phyloP scores from a whole-genome alignment of 1,140 invertebrate species.

The Diuraphis noxia region DNA sequence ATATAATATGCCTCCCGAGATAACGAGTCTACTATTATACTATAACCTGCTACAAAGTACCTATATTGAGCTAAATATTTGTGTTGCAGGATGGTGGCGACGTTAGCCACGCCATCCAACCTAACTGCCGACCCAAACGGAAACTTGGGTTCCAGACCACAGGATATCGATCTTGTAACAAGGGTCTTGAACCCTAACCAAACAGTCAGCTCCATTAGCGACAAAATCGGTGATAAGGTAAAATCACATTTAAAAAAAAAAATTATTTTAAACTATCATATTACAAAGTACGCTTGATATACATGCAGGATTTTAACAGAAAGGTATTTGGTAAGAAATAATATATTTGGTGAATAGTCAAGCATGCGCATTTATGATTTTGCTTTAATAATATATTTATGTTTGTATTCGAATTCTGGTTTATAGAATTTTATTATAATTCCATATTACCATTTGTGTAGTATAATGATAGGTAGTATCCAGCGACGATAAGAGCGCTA shows the following conservation, averaged over 20 bases:
- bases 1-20: background rate
- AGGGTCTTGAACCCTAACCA: slow-evolving; percentile 27
- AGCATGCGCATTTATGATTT: background rate
- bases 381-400: too few relatives aligned
- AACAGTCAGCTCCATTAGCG: slow-evolving; percentile 43
- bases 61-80: background rate
- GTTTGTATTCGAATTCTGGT: too few relatives aligned
- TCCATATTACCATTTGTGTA: too few relatives aligned
- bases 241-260: background rate
- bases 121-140: slow-evolving; percentile 41
- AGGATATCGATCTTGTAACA: slow-evolving; percentile 16
- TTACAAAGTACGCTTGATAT: background rate
- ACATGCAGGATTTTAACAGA: background rate
- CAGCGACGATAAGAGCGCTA: too few relatives aligned
- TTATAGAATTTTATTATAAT: too few relatives aligned
- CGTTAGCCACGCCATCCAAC: slow-evolving; percentile 20
- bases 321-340: background rate
- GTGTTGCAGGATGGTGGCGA: slow-evolving; percentile 40
- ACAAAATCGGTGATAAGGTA: slow-evolving; percentile 46
- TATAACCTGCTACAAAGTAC: background rate
- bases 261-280: background rate
- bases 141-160: slow-evolving; percentile 37
- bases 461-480: too few relatives aligned
- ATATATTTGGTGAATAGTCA: background rate
- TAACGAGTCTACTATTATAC: background rate